phyloP scores from a whole-genome alignment of 2,797 vertebrate genomes.

The Enoplosus armatus region DNA sequence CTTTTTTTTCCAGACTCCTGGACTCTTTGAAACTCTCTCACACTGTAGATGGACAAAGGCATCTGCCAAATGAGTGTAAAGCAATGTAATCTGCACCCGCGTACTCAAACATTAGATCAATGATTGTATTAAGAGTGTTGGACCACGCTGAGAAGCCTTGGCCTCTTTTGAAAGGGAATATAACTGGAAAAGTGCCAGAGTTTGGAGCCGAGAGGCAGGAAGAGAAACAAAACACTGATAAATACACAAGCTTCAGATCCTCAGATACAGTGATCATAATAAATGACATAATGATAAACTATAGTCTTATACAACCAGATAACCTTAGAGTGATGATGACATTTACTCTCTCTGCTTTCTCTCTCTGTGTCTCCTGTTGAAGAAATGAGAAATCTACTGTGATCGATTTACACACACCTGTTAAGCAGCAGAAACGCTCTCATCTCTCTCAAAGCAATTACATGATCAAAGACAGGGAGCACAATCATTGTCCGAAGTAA shows the following conservation, averaged over 20 bases:
- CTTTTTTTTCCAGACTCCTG: neutral
- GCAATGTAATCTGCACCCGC: slow-evolving; percentile 6
- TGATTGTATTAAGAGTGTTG: slow-evolving; percentile 32
- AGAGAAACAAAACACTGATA: slow-evolving; percentile 22
- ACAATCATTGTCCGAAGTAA: slow-evolving; percentile 82
- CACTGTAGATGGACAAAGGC: neutral
- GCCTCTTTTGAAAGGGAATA: slow-evolving; percentile 21
- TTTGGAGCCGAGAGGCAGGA: slow-evolving; percentile 6
- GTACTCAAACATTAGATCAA: slow-evolving; percentile 24
- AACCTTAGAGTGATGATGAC: slow-evolving; percentile 25
- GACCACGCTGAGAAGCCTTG: slow-evolving; percentile 12
- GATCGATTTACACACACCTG: slow-evolving; percentile 75
- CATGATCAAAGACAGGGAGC: slow-evolving; percentile 75
- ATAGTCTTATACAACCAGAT: slow-evolving; percentile 12
- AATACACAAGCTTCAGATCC: slow-evolving; percentile 28
- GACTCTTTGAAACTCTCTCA: neutral
- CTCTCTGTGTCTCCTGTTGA: slow-evolving; percentile 8
- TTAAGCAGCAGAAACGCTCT: slow-evolving; percentile 65
- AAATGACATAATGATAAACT: slow-evolving; percentile 31
- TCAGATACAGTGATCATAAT: slow-evolving; percentile 36
- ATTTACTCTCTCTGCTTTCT: slow-evolving; percentile 24
- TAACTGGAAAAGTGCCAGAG: slow-evolving; percentile 15
- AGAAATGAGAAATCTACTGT: slow-evolving; percentile 64
- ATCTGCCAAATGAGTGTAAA: neutral
- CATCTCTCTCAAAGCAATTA: slow-evolving; percentile 79